A percentile compares a stretch with the other conserved stretches of the same genome.
Evolutionary conservation across 2,113 vertebrate species (phyloP).

Genomic region (Chamaetylas fuelleborni): DNA sequence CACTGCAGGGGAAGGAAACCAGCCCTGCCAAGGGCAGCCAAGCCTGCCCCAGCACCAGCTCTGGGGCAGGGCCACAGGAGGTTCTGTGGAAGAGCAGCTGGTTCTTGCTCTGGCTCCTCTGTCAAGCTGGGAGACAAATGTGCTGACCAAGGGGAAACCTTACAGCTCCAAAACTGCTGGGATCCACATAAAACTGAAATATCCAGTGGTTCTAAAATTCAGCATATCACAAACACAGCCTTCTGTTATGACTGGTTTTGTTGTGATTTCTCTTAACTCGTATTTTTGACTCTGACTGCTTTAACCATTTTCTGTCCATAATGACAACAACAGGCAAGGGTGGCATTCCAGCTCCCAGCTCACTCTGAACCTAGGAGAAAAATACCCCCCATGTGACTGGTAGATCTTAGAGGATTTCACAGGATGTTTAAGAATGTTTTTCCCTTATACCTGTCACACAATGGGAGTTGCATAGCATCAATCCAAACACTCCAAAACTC

Average conservation of each 20-base stretch:
- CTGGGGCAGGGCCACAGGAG: neutral
- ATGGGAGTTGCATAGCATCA: neutral
- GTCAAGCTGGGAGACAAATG: neutral
- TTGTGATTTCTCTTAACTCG: neutral
- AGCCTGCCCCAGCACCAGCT: rapidly evolving
- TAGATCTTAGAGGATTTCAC: neutral
- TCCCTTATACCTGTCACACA: neutral
- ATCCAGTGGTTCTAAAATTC: neutral
- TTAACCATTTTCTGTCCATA: neutral
- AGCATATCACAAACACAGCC: neutral
- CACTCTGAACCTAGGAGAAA: neutral
- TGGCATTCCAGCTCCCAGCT: neutral
- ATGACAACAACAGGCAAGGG: neutral
- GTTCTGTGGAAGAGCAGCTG: neutral
- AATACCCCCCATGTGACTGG: neutral
- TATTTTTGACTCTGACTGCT: neutral
- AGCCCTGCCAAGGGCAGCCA: neutral
- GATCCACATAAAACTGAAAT: neutral
- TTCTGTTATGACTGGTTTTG: neutral
- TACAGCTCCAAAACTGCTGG: neutral
- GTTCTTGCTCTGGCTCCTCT: neutral
- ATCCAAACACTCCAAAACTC: neutral
- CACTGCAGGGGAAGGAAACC: neutral
- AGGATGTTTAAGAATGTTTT: neutral
- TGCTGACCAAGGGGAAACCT: neutral